A percentile compares a stretch with the other conserved stretches of the same genome.
Conservation (phyloP, 2,797 vertebrate species). For the Nannoperca obscura region DNA sequence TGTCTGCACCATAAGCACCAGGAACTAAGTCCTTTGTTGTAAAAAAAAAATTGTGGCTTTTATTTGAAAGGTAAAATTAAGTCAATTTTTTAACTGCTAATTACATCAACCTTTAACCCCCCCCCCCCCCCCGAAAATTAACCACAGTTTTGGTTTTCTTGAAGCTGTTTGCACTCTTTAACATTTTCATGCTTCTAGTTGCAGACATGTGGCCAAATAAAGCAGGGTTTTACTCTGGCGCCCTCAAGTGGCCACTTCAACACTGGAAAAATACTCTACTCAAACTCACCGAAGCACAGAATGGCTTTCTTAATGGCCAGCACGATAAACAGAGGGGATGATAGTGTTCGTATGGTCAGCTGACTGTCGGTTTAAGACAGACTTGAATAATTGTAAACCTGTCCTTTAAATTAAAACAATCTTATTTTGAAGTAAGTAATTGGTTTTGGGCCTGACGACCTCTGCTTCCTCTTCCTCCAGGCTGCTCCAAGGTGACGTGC, state of each 20-base stretch:
- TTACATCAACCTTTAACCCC: constrained; percentile 33
- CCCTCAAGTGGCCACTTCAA: constrained; percentile 51
- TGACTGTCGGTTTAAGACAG: neutral
- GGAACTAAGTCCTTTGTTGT: constrained; percentile 67
- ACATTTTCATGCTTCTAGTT: constrained; percentile 38
- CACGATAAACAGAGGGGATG: too few relatives aligned
- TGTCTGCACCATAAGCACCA: constrained; percentile 66
- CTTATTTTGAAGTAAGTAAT: neutral
- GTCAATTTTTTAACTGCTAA: constrained; percentile 33
- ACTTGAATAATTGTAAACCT: neutral
- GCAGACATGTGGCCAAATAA: neutral
- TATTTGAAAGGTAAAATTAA: constrained; percentile 55
- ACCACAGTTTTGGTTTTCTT: constrained; percentile 33
- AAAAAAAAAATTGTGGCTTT: constrained; percentile 60
- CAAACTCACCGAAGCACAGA: neutral
- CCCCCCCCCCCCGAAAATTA: constrained; percentile 15
- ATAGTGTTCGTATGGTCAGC: neutral
- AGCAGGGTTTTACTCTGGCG: constrained; percentile 56
- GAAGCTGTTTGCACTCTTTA: constrained; percentile 33
- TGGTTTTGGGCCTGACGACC: neutral
- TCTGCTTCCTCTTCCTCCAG: constrained; percentile 73
- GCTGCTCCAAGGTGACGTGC: constrained; percentile 98
- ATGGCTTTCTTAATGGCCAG: neutral
- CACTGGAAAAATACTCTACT: neutral
- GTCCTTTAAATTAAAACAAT: neutral